A percentile compares a stretch with the other conserved stretches of the same genome.
These are phyloP conservation scores for Ormyrus labotus DNA, from an alignment of 2,888 invertebrate genomes.

Conservation along the genomic window DNA sequence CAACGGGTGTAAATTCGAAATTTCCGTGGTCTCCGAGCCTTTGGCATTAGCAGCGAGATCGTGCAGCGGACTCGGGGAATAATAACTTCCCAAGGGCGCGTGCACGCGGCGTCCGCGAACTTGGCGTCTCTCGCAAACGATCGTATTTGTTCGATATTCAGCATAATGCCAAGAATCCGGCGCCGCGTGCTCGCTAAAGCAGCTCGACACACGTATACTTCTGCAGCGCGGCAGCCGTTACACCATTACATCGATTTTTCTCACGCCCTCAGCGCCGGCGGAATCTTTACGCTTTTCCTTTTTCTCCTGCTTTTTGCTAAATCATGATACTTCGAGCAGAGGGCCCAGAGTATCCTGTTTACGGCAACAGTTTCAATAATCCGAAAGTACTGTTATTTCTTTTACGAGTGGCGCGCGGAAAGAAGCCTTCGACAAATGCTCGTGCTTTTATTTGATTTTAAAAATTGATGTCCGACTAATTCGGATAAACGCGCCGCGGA, in stretches of 20 bases:
- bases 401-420: no score
- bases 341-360: not conserved
- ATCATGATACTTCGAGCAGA: slow-evolving; percentile 10
- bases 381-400: not conserved
- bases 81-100: slow-evolving; percentile 16
- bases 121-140: slow-evolving; percentile 20
- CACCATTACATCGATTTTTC: slow-evolving; percentile 30
- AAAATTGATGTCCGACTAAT: no score
- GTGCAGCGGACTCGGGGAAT: slow-evolving; percentile 1
- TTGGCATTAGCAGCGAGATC: no score
- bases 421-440: no score
- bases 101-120: not conserved
- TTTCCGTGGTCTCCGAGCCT: no score
- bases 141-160: slow-evolving; percentile 45
- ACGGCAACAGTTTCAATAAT: slow-evolving; percentile 9
- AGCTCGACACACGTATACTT: not conserved
- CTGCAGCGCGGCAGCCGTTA: slow-evolving; percentile 4
- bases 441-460: no score
- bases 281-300: slow-evolving; percentile 8
- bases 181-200: not conserved
- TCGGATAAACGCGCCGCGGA: no score
- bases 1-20: no score
- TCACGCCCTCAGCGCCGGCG: not conserved
- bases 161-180: slow-evolving; percentile 33
- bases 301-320: slow-evolving; percentile 12